Conservation (phyloP, 2,797 vertebrate species). For the Urophycis tenuis region DNA sequence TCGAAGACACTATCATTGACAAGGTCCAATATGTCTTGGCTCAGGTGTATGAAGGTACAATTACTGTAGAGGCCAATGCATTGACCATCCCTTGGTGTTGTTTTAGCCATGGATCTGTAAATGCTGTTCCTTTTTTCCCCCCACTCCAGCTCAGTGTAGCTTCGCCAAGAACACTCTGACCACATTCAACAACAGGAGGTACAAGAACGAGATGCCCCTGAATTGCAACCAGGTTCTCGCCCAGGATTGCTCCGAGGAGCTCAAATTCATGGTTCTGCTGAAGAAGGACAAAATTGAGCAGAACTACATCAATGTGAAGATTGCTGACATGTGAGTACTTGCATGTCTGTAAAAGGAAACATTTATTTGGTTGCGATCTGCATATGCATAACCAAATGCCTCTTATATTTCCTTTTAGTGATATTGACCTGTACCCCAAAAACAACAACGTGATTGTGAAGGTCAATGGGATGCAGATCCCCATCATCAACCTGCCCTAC, state of each 20-base stretch:
- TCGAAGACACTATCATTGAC: conserved; percentile 18
- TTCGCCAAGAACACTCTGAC: conserved; percentile 42
- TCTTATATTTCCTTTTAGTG: conserved; percentile 54
- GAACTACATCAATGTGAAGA: conserved; percentile 53
- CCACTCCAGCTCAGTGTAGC: conserved; percentile 43
- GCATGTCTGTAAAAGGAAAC: neutral
- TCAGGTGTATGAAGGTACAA: conserved; percentile 31
- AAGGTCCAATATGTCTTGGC: conserved; percentile 18
- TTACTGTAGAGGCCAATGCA: neutral
- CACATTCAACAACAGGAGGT: conserved; percentile 62
- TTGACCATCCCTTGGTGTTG: neutral
- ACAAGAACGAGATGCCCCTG: conserved; percentile 56
- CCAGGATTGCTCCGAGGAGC: conserved; percentile 66
- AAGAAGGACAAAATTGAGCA: conserved; percentile 51
- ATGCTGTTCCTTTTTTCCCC: neutral
- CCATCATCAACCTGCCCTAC: conserved; percentile 56
- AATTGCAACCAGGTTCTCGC: conserved; percentile 64
- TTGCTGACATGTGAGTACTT: conserved; percentile 55
- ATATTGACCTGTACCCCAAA: conserved; percentile 66
- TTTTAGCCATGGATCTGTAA: neutral
- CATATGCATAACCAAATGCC: neutral
- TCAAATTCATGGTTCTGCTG: conserved; percentile 64
- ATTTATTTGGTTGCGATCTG: neutral
- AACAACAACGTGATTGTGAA: conserved; percentile 49
- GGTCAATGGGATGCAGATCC: conserved; percentile 65